Evolutionary conservation across 2,888 invertebrate species (phyloP).

Genomic region (Machimus rusticus): DNA sequence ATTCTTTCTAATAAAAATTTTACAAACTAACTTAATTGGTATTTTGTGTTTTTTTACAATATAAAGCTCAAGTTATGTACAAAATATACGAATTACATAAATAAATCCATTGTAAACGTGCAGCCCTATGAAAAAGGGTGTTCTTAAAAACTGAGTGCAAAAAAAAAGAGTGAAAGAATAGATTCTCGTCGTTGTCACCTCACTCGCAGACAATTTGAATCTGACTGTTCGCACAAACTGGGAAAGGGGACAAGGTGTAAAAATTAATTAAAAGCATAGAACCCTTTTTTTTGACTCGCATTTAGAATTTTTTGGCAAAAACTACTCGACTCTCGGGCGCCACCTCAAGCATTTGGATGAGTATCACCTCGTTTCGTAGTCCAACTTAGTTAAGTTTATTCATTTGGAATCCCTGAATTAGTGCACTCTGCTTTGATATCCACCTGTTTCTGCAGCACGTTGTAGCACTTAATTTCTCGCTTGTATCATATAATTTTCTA

Average conservation of each 20-base stretch:
- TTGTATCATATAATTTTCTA: not conserved
- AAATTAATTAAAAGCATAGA: not conserved
- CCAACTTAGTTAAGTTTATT: not conserved
- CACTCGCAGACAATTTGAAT: not conserved
- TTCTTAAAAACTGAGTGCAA: not conserved
- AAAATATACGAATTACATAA: not conserved
- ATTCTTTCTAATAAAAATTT: not conserved
- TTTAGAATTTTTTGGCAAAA: not conserved
- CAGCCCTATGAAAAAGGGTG: not conserved
- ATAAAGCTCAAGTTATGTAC: not conserved
- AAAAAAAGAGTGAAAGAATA: not conserved
- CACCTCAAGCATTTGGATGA: not conserved
- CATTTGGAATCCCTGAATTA: constrained; percentile 11
- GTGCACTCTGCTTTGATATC: not conserved
- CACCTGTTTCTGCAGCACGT: not conserved
- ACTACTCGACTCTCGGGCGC: not conserved
- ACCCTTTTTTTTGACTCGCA: not conserved
- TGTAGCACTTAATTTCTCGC: not conserved
- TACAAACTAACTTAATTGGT: not conserved
- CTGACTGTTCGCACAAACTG: not conserved
- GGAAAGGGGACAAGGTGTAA: not conserved
- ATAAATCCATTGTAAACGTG: not conserved
- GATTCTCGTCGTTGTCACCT: not conserved
- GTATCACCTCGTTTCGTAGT: not conserved
- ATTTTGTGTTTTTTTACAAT: not conserved